Percentiles rank a stretch among this genome's conserved stretches.
Evolutionary conservation across 1,140 invertebrate genomes (phyloP).

Genomic region (Formica selysi): DNA sequence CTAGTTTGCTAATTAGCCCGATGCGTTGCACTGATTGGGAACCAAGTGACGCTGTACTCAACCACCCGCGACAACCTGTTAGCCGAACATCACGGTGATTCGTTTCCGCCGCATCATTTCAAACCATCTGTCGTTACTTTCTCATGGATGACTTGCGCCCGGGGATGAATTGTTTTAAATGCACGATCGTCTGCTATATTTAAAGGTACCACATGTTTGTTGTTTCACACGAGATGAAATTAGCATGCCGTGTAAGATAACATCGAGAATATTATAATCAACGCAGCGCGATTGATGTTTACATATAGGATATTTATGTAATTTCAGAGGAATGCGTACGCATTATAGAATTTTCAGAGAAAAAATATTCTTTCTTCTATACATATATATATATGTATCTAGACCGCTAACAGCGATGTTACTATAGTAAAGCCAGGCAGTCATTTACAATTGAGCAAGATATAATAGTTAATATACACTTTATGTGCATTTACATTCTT

Average conservation of each 20-base stretch:
- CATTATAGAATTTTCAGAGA: background rate
- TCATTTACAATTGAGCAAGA: too few relatives aligned
- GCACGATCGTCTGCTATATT: constrained; percentile 68
- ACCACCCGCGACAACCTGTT: constrained; percentile 81
- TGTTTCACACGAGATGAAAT: constrained; percentile 83
- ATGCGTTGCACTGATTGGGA: constrained; percentile 74
- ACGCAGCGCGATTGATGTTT: background rate
- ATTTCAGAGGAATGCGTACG: background rate
- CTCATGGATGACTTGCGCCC: constrained; percentile 80
- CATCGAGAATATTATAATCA: constrained; percentile 11
- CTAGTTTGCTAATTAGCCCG: background rate
- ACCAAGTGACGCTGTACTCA: constrained; percentile 71
- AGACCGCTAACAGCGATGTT: too few relatives aligned
- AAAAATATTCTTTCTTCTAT: too few relatives aligned
- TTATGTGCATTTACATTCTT: too few relatives aligned
- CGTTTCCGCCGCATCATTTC: constrained; percentile 70
- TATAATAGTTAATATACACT: too few relatives aligned
- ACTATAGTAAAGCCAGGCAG: too few relatives aligned
- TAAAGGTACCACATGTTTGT: constrained; percentile 83
- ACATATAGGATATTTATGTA: background rate
- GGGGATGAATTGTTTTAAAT: constrained; percentile 79
- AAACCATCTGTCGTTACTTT: constrained; percentile 83
- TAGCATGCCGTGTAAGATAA: background rate
- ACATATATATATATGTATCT: too few relatives aligned
- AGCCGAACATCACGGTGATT: constrained; percentile 79